Percentiles rank a stretch among this genome's conserved stretches.
phyloP scores from a whole-genome alignment of 1,140 invertebrate species.

The Pogonognathellus flavescens region DNA sequence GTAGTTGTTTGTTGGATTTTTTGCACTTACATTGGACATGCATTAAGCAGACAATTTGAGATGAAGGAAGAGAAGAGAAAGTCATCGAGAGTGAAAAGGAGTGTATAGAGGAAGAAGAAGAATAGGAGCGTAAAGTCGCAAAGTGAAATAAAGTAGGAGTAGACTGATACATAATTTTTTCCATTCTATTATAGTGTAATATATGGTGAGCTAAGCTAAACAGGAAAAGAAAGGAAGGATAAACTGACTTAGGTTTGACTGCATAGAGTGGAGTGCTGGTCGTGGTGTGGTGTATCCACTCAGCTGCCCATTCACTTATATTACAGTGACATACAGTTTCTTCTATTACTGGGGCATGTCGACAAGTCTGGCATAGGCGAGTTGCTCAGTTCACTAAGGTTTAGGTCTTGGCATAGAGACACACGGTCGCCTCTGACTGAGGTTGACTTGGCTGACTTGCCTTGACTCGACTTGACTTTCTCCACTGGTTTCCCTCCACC shows the following conservation, averaged over 20 bases:
- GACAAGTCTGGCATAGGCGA: slow-evolving; percentile 42
- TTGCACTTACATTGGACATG: slow-evolving; percentile 16
- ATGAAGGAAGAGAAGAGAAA: neutral
- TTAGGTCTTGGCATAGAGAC: slow-evolving; percentile 7
- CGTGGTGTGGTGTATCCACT: neutral
- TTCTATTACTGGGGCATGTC: slow-evolving; percentile 1
- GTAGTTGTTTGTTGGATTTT: slow-evolving; percentile 17
- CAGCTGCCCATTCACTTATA: neutral
- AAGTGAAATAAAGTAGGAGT: slow-evolving; percentile 45
- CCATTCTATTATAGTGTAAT: slow-evolving; percentile 39
- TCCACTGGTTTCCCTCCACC: neutral
- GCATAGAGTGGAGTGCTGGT: neutral
- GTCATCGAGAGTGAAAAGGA: slow-evolving; percentile 18
- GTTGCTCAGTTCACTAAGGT: slow-evolving; percentile 25
- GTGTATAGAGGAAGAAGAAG: slow-evolving; percentile 1
- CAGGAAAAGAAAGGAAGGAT: slow-evolving; percentile 37
- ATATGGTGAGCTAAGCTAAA: slow-evolving; percentile 43
- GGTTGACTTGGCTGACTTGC: neutral
- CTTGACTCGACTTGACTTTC: slow-evolving; percentile 20
- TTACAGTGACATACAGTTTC: neutral
- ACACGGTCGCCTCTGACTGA: slow-evolving; percentile 2
- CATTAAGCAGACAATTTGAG: neutral
- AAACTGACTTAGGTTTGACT: slow-evolving; percentile 20
- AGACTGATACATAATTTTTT: slow-evolving; percentile 19
- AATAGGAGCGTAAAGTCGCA: neutral